Evolutionary conservation across 2,113 vertebrate species (phyloP).

Genomic region (Saccopteryx bilineata): DNA sequence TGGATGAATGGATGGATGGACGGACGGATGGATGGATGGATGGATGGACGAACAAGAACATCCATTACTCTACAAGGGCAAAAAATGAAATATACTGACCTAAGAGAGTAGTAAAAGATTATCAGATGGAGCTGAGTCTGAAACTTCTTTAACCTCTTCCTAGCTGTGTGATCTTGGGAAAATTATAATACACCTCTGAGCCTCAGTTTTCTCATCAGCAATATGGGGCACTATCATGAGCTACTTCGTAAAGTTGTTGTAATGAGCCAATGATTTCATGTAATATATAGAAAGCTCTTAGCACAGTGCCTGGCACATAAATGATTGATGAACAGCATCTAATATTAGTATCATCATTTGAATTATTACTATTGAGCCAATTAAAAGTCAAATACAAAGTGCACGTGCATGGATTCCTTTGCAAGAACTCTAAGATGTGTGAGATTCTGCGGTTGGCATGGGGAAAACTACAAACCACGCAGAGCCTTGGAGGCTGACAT

Average conservation of each 20-base stretch:
- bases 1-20: no score
- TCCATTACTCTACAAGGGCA: not conserved
- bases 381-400: not conserved
- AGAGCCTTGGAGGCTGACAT: not conserved
- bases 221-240: no score
- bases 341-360: not conserved
- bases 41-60: not conserved
- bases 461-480: not conserved
- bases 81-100: not conserved
- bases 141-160: not conserved
- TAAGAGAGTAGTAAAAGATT: not conserved
- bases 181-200: not conserved
- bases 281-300: no score
- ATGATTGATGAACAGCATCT: not conserved
- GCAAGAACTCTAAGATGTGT: not conserved
- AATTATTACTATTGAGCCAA: not conserved
- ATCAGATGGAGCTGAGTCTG: not conserved
- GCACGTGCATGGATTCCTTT: no score
- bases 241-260: not conserved
- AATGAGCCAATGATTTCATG: not conserved
- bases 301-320: not conserved
- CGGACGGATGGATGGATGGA: not conserved
- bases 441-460: not conserved
- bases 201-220: not conserved
- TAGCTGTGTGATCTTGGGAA: not conserved